These are phyloP conservation scores for Limnothrissa miodon DNA, from an alignment of 2,113 vertebrate genomes.

Conservation along the genomic window DNA sequence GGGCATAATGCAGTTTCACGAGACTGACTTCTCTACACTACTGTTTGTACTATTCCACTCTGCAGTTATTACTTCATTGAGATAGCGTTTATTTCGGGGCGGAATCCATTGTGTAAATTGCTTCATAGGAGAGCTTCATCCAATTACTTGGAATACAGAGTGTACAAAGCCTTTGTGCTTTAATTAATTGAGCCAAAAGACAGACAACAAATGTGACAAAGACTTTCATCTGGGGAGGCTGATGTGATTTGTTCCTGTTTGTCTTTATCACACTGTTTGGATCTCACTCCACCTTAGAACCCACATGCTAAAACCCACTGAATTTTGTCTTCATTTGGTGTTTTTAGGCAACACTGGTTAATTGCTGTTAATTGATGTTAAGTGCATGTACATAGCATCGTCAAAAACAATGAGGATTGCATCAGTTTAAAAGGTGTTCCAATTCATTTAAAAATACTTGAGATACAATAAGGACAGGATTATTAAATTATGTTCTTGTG, in stretches of 20 bases:
- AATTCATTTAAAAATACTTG: background rate
- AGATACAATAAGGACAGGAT: background rate
- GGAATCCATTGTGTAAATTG: constrained; percentile 27
- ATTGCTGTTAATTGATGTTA: background rate
- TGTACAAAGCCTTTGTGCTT: constrained; percentile 22
- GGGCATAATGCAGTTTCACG: constrained; percentile 23
- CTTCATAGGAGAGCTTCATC: constrained; percentile 8
- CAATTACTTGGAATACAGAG: constrained; percentile 28
- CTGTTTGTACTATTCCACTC: constrained; percentile 20
- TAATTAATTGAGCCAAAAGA: constrained; percentile 26
- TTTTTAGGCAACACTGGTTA: background rate
- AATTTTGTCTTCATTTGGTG: background rate
- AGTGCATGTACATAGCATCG: background rate
- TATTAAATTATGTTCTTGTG: background rate
- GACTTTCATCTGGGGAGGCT: constrained; percentile 21
- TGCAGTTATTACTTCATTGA: constrained; percentile 25
- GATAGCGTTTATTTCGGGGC: background rate
- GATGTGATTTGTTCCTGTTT: constrained; percentile 9
- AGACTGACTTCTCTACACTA: constrained; percentile 20
- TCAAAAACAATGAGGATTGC: background rate
- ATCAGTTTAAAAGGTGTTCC: background rate
- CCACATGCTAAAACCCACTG: background rate
- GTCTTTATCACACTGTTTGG: constrained; percentile 9
- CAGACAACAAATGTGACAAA: constrained; percentile 28
- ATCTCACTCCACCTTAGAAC: background rate